Base-by-base conservation (phyloP, 2,888 invertebrate genomes). In the Drosophila bunnanda region DNA sequence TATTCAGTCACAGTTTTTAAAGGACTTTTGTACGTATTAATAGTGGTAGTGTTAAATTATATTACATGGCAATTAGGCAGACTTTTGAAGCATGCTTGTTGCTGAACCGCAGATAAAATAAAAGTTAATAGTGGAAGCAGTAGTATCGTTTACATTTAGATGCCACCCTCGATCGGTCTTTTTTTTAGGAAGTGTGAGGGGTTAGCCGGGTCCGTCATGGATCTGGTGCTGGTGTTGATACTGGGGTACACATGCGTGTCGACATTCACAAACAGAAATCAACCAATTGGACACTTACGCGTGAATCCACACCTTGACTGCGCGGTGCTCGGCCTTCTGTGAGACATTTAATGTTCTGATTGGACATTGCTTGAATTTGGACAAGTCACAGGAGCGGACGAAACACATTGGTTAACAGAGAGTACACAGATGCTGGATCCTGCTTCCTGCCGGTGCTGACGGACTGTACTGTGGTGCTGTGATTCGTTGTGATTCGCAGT, bases 281-380 rank as follows among this genome's bases (percentile, higher is more conserved):
- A 70, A 56, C 46, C 57, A 55, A 38, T 44, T 70, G 66, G 70
- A 70, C 66, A 67, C 66, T 67, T 67, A 67, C 66, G 39, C 66
- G 44, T 56, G 44, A 56, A 38, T 69, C 71, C 58, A 38, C 32
- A 66, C 32, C 44, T 68, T 69, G 55, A 57, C 20, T 34, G 50
- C 17, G n/a, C 32, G 64, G 41, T 50, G 64, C 28, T 52, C 25
- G 30, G 48, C 39, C 48, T 38, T 25, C 34, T 55, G 41, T 55
- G 69, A 50, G 34, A 68, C 65, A 66, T 36, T 38, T 39, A 70
- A 54, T 54, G 68, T 32, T 70, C 50, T 36, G 28, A 43, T 50
- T 9, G 22, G 39, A 70, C 28, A 44, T 64, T 38, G 25, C 44
- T 66, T 48, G 46, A 67, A 39, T 70, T 67, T 70, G 36, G 70